phyloP scores from a whole-genome alignment of 2,113 vertebrate genomes.

The Leucosticte australis region DNA sequence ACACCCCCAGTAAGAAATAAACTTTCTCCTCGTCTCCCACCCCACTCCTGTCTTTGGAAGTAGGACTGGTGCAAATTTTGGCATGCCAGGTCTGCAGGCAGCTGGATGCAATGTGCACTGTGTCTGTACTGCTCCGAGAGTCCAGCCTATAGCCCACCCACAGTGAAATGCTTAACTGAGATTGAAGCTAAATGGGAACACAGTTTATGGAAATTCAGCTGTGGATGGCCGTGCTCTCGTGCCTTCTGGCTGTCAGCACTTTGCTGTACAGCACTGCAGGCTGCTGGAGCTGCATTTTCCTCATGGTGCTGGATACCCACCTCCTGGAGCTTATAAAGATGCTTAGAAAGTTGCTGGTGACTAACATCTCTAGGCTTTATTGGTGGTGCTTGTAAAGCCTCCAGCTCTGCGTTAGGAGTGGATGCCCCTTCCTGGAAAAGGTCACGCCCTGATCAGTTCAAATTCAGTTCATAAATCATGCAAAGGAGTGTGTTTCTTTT shows the following conservation, averaged over 20 bases:
- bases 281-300: not conserved
- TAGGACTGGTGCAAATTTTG: not conserved
- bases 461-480: constrained; percentile 40
- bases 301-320: not conserved
- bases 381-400: not conserved
- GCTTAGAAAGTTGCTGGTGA: constrained; percentile 28
- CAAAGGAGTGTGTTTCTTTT: not conserved
- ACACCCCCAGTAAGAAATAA: not conserved
- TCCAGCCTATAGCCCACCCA: constrained; percentile 54
- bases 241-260: constrained; percentile 54
- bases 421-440: constrained; percentile 6
- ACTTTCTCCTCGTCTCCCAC: not conserved
- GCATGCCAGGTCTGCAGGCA: not conserved
- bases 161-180: not conserved
- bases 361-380: not conserved
- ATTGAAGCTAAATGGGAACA: constrained; percentile 1
- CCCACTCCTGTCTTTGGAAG: not conserved
- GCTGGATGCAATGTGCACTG: not conserved
- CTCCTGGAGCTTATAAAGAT: constrained; percentile 29
- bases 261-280: not conserved
- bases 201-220: constrained; percentile 34
- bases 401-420: not conserved
- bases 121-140: not conserved
- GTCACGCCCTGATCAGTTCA: constrained; percentile 37
- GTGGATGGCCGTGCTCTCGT: not conserved